Percentiles rank a stretch among this genome's conserved stretches.
Conservation (phyloP, 1,140 invertebrate species). For the Temnothorax longispinosus region DNA sequence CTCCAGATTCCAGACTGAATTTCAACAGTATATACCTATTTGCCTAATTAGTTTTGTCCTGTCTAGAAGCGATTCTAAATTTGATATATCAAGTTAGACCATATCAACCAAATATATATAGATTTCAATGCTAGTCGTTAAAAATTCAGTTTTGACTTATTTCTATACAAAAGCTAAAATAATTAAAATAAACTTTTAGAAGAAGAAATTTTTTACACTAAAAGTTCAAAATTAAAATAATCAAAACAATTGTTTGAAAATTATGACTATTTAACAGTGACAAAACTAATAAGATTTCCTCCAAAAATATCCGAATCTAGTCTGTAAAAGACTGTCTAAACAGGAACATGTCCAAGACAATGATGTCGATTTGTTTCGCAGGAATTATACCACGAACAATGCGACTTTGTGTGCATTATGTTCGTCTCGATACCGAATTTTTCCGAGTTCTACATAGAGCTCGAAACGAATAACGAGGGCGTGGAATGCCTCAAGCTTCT, state of each 20-base stretch:
- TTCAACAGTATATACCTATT: neutral
- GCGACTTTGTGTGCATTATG: constrained; percentile 97
- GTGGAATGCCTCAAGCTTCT: constrained; percentile 97
- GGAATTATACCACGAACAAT: constrained; percentile 98
- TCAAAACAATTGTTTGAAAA: neutral
- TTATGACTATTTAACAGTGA: neutral
- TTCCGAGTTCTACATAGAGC: constrained; percentile 98
- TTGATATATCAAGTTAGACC: neutral
- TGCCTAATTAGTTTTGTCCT: neutral
- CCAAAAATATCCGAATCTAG: neutral
- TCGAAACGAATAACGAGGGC: constrained; percentile 97
- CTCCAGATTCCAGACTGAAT: neutral
- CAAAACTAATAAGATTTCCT: neutral
- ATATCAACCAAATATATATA: neutral
- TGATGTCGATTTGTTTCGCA: constrained; percentile 81
- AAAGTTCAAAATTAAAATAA: neutral
- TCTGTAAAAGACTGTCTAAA: neutral
- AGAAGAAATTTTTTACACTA: neutral
- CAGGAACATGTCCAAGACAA: neutral
- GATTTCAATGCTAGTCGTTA: neutral
- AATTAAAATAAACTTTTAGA: neutral
- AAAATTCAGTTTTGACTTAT: neutral
- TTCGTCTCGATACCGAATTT: constrained; percentile 99
- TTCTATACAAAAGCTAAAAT: neutral
- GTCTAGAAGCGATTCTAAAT: neutral